Evolutionary conservation across 2,797 vertebrate species (phyloP), one percentile per base, ranked within the genome.

Genomic region (Enteromius treurensis): DNA sequence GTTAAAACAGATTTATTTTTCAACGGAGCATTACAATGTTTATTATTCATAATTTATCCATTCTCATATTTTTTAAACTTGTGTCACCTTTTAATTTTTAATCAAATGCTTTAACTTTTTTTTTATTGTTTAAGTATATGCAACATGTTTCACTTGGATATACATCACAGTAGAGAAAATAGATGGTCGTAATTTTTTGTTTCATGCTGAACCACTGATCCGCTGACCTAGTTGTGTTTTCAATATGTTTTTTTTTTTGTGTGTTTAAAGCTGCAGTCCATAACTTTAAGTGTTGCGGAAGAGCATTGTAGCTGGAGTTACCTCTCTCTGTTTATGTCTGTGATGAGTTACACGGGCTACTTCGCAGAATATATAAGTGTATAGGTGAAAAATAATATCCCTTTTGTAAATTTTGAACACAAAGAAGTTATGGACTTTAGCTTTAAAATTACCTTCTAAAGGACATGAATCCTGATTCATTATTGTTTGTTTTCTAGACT

Each of bases 401-500:
- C 42, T 45, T 45, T 45, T 45, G 42, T 45, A 11, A 45, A 45
- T 45, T 45, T 13, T 45, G 42, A 13, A 45, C 42, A 45, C 42
- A 45, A 45, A 45, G 13, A 45, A 45, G 42, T 45, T 13, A 45
- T 45, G 42, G 42, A 14, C 42, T 45, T 3, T 0, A 45, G 14
- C 13, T 47, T 47, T 14, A 47, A 14, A 47, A 47, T 47, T 4
- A 5, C 47, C 4, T 83, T 86, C 40, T 32, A 67, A 71, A 11
- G 79, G 14, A 49, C 13, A 17, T 15, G 4, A 75, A 53, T 40
- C 60, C 15, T 79, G 6, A 32, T 40, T 49, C 4, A 17, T 77
- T 62, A 7, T 77, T n/a, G 26, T 62, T 86, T 85, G 6, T 69
- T 53, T 88, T 90, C 10, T 37, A 99, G 98, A 99, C 80, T 88